Base-by-base conservation (phyloP, 2,797 vertebrate species). In the Megaceryle alcyon region DNA sequence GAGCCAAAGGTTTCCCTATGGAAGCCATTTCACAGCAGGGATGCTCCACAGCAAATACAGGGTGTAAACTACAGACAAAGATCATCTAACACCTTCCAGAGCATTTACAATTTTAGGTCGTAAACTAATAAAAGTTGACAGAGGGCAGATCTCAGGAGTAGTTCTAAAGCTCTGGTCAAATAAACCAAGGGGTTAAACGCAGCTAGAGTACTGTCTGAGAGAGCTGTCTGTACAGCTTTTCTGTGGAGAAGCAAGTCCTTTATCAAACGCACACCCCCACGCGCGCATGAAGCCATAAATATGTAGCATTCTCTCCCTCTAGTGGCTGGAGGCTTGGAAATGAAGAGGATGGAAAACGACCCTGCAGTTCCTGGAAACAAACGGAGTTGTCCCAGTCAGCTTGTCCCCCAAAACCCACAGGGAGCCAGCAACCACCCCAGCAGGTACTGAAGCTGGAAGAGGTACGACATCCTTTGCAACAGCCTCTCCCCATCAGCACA, bases 261-360 rank as follows among this genome's bases (percentile, higher is more conserved):
- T 33, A 59, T 29, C 16, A 39, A 88, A 71, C 2, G 10, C 35
- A 39, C 70, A 78, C 59, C 72, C 54, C 33, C 48, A 10, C 23
- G 6, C 1, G 3, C 37, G 25, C 19, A 69, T 0, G 0, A 46
- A 92, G 82, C 83, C 77, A 72, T 88, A 96, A 96, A 60, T 57
- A 84, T 0, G 89, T 88, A 91, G 53, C 73, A 21, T 95, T 86
- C 92, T 92, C 92, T 86, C 96, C 92, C 96, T 96, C 96, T 96
- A 96, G 96, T 60, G 91, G 94, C 73, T 94, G 92, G 77, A 95
- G 96, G 85, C 63, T 95, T 53, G 77, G 92, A 66, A 92, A 88
- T 9, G 26, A 72, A 72, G 49, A 69, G 39, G 63, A 33, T 65
- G 66, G 69, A 73, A 84, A 63, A 53, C 1, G 37, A 78, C 49